Evolutionary conservation across 2,797 vertebrate species (phyloP).

Genomic region (Bryconaethiops microstoma): DNA sequence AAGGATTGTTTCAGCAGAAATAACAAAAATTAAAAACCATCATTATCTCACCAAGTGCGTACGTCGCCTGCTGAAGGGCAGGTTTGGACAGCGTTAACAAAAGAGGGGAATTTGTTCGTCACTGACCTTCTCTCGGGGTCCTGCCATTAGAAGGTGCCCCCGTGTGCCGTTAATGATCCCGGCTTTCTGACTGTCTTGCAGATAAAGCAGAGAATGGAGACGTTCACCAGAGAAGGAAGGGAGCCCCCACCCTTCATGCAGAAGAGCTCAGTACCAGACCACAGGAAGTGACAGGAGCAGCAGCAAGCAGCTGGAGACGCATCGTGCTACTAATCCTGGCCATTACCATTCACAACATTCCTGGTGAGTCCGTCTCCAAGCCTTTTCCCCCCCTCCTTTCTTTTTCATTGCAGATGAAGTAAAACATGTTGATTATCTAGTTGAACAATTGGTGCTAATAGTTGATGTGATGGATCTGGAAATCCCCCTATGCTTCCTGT

Average conservation of each 20-base stretch:
- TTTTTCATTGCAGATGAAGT: not conserved
- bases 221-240: conserved; percentile 84
- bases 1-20: not conserved
- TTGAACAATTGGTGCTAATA: too few species aligned
- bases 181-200: conserved; percentile 55
- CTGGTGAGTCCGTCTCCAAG: conserved; percentile 79
- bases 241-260: not conserved
- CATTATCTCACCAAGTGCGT: not conserved
- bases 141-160: not conserved
- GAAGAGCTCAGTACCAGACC: conserved; percentile 50
- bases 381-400: not conserved
- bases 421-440: too few species aligned
- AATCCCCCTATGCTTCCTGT: too few species aligned
- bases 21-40: not conserved
- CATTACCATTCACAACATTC: conserved; percentile 96
- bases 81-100: not conserved
- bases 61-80: too few species aligned
- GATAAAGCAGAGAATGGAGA: conserved; percentile 92
- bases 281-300: conserved; percentile 58
- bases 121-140: not conserved
- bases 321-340: conserved; percentile 90
- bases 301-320: conserved; percentile 85
- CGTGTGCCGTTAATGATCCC: not conserved
- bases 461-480: too few species aligned
- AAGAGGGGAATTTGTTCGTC: not conserved